Percentiles rank a stretch among this genome's conserved stretches.
Conservation (phyloP, 30 jellyfish, hydroid and myxozoan genomes). For the Chrysaora quinquecirrha region DNA sequence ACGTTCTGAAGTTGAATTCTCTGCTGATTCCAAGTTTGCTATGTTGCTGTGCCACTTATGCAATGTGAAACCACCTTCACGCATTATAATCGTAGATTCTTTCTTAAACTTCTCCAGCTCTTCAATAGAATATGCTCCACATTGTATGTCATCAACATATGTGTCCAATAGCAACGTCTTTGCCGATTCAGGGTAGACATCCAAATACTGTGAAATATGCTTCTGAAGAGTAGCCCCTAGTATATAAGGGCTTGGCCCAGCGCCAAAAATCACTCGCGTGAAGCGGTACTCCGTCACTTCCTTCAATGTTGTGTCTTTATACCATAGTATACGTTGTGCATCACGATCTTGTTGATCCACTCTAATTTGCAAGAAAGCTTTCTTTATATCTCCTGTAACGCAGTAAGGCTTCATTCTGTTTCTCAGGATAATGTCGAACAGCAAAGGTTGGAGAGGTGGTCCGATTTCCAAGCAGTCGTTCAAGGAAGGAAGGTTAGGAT, state of each 20-base stretch:
- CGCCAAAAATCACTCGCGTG: background rate
- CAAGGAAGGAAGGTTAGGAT: too few species aligned
- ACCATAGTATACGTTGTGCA: too few species aligned
- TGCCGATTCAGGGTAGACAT: background rate
- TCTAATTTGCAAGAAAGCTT: too few species aligned
- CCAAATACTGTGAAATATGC: background rate
- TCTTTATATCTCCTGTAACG: too few species aligned
- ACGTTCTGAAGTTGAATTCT: background rate
- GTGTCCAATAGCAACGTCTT: background rate
- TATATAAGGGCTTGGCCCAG: constrained; percentile 2
- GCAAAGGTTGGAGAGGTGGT: too few species aligned
- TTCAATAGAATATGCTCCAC: constrained; percentile 24
- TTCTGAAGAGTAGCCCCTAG: background rate
- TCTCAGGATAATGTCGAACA: too few species aligned
- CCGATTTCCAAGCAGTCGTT: too few species aligned
- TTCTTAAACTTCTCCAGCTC: constrained; percentile 37
- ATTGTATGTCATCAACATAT: constrained; percentile 36
- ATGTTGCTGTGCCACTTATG: constrained; percentile 69
- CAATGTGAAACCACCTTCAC: constrained; percentile 44
- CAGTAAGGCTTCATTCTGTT: too few species aligned
- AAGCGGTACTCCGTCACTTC: background rate
- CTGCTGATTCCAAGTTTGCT: constrained; percentile 17
- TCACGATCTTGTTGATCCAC: too few species aligned
- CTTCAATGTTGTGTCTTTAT: too few species aligned
- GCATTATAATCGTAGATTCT: constrained; percentile 43